Evolutionary conservation across 2,797 vertebrate species (phyloP).

Genomic region (Fistularia tabacaria): DNA sequence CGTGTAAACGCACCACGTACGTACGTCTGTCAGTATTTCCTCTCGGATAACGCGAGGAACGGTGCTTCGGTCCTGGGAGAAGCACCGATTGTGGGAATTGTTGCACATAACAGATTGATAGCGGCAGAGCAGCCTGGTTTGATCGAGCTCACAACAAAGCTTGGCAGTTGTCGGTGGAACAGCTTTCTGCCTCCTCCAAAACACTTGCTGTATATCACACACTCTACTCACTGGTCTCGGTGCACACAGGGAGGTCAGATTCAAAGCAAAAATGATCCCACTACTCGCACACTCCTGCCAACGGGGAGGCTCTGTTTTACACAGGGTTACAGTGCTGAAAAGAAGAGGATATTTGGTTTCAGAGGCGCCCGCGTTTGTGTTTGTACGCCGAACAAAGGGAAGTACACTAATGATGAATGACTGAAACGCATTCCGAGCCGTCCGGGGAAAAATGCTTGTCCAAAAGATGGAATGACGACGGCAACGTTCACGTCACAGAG

Average conservation of each 20-base stretch:
- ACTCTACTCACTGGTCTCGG: constrained; percentile 33
- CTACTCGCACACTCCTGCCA: constrained; percentile 38
- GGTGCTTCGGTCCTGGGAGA: constrained; percentile 25
- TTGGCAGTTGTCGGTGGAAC: constrained; percentile 50
- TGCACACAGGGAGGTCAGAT: constrained; percentile 23
- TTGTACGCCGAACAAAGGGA: too few species aligned
- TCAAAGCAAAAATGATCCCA: constrained; percentile 40
- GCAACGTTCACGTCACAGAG: too few species aligned
- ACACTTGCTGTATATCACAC: constrained; percentile 36
- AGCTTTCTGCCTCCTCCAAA: constrained; percentile 52
- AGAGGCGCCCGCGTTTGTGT: too few species aligned
- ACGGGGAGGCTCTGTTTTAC: constrained; percentile 27
- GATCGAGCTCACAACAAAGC: constrained; percentile 35
- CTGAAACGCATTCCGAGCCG: too few species aligned
- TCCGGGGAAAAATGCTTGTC: too few species aligned
- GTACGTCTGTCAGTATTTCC: too few species aligned
- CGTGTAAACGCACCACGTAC: too few species aligned
- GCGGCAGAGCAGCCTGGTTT: constrained; percentile 36
- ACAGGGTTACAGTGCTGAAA: constrained; percentile 8
- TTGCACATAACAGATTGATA: constrained; percentile 53
- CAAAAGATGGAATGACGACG: too few species aligned
- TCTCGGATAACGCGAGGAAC: constrained; percentile 17
- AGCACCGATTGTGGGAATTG: constrained; percentile 7
- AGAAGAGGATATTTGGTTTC: constrained; percentile 2
- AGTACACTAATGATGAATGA: too few species aligned